These are phyloP conservation scores for Trachythela sp. DNA, from an alignment of 64 coral and sea anemone genomes.

Conservation along the genomic window DNA sequence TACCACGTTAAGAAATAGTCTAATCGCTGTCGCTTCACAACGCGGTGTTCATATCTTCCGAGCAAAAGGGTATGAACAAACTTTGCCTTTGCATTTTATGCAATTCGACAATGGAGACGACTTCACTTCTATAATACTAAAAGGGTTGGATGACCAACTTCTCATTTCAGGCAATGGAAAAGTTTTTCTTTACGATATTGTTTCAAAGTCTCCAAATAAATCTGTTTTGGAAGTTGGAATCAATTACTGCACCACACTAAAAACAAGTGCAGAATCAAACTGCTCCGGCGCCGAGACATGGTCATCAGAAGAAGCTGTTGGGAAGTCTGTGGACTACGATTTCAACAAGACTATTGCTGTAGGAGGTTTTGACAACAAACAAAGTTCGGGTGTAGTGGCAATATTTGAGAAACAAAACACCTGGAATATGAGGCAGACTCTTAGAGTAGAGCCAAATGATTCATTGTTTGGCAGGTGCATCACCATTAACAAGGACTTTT, in stretches of 20 bases:
- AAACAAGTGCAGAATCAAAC: too few species aligned
- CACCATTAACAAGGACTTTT: conserved; percentile 36
- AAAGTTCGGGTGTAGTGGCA: conserved; percentile 47
- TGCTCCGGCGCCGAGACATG: conserved; percentile 10
- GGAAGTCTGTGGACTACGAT: not conserved
- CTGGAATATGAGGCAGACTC: conserved; percentile 37
- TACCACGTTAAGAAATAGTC: too few species aligned
- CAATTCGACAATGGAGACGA: too few species aligned
- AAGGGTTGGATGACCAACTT: too few species aligned
- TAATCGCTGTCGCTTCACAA: not conserved
- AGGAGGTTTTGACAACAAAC: conserved; percentile 21
- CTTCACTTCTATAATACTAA: too few species aligned
- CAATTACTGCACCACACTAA: too few species aligned
- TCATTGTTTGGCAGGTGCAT: conserved; percentile 23
- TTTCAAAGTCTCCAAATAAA: not conserved
- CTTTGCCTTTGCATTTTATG: too few species aligned
- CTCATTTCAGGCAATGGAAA: too few species aligned
- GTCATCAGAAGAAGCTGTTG: not conserved
- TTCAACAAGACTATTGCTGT: conserved; percentile 31
- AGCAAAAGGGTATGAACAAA: not conserved
- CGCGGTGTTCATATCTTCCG: not conserved
- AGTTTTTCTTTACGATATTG: too few species aligned
- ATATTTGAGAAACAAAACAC: conserved; percentile 45
- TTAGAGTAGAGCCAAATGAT: conserved; percentile 20
- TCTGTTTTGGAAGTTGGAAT: too few species aligned